phyloP scores from a whole-genome alignment of 1,140 invertebrate genomes.

The Tyrophagus putrescentiae region DNA sequence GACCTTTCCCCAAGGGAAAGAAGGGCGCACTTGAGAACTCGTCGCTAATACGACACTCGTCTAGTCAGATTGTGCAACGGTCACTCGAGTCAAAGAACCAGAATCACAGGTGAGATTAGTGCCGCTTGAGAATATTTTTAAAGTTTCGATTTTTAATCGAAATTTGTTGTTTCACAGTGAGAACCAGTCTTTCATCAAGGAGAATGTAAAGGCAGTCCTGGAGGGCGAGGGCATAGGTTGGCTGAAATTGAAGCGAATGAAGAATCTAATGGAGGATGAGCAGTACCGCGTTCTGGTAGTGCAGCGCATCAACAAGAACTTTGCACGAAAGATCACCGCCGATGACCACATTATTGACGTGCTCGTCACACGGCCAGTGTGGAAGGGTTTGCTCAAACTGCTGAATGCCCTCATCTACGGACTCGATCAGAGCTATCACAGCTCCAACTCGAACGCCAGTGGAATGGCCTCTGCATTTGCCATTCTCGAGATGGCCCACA shows the following conservation, averaged over 20 bases:
- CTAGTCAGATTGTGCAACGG: conserved; percentile 23
- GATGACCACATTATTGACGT: conserved; percentile 96
- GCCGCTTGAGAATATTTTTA: not conserved
- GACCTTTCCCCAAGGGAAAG: conserved; percentile 52
- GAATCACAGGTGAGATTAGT: not conserved
- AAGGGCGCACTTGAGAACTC: conserved; percentile 74
- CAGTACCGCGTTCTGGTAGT: conserved; percentile 91
- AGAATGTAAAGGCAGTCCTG: conserved; percentile 76
- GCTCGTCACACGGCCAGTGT: conserved; percentile 68
- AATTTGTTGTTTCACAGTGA: conserved; percentile 35
- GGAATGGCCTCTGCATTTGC: conserved; percentile 88
- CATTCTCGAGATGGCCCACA: conserved; percentile 91
- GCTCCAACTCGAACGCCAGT: conserved; percentile 49
- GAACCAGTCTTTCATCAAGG: conserved; percentile 44
- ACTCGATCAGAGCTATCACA: conserved; percentile 69
- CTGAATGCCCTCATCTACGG: conserved; percentile 74
- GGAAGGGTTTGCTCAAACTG: conserved; percentile 92
- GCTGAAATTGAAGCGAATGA: conserved; percentile 81
- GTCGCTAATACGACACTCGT: conserved; percentile 66
- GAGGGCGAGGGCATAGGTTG: conserved; percentile 93
- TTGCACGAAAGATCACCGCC: conserved; percentile 81
- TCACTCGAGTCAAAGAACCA: not conserved
- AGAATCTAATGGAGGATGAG: conserved; percentile 97
- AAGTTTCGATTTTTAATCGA: not conserved
- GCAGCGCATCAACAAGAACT: conserved; percentile 80